A percentile compares a stretch with the other conserved stretches of the same genome.
These are phyloP conservation scores for Catalaphyllia jardinei DNA, from an alignment of 64 coral and sea anemone species.

Conservation along the genomic window DNA sequence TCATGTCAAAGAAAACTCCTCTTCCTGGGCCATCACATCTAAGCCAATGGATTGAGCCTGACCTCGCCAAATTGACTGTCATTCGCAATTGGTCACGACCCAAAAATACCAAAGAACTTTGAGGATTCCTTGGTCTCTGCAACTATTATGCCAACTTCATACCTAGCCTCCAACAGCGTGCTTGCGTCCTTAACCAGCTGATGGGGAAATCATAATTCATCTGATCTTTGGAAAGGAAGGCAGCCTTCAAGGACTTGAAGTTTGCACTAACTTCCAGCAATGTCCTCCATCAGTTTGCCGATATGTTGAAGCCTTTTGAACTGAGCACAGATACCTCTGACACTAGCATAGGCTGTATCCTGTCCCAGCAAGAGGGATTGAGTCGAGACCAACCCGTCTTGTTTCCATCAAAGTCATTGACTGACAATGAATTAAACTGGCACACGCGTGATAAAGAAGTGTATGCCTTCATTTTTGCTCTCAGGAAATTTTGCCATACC, in stretches of 20 bases:
- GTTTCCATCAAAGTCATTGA: too few species aligned
- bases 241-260: too few species aligned
- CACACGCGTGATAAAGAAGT: constrained; percentile 61
- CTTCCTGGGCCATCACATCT: constrained; percentile 24
- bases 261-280: too few species aligned
- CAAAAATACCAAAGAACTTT: constrained; percentile 16
- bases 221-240: too few species aligned
- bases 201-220: too few species aligned
- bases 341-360: too few species aligned
- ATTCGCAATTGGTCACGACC: constrained; percentile 26
- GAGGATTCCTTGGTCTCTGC: constrained; percentile 34
- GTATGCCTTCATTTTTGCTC: background rate
- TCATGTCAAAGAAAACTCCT: constrained; percentile 39
- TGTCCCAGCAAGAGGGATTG: too few species aligned
- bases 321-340: constrained; percentile 58
- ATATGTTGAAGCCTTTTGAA: constrained; percentile 41
- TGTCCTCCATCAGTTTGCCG: constrained; percentile 64
- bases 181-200: constrained; percentile 40
- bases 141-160: constrained; percentile 61
- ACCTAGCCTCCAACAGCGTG: constrained; percentile 48
- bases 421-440: too few species aligned
- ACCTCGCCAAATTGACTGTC: constrained; percentile 45
- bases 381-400: too few species aligned
- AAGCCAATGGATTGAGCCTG: constrained; percentile 29
- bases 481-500: constrained; percentile 52